Evolutionary conservation across 1,140 invertebrate species (phyloP), one percentile per base, ranked within the genome.

Genomic region (Tetraneura akinire): DNA sequence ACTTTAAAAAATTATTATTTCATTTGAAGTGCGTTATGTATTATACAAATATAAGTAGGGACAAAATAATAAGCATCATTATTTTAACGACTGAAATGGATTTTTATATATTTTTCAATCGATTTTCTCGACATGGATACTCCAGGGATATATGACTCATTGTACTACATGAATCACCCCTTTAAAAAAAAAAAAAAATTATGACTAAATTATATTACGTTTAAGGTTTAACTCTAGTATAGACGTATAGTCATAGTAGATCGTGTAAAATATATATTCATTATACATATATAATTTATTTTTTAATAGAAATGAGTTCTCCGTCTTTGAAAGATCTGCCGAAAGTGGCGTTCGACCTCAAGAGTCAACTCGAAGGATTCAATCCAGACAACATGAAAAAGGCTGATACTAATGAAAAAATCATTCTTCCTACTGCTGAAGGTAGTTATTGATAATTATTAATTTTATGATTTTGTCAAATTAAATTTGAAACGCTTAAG

Each of bases 261-360:
- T 37, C 8, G 32, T 37, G 32, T 53, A 3, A n/a, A n/a, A n/a
- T n/a, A n/a, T n/a, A n/a, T n/a, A n/a, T n/a, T n/a, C n/a, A n/a
- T n/a, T n/a, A n/a, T n/a, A n/a, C n/a, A n/a, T n/a, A n/a, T n/a
- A n/a, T 18, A 32, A 70, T 70, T 49, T 70, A 70, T 29, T 51
- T 71, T 51, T 71, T 2, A 0, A 26, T 74, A 55, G 62, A 37
- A 23, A 80, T 80, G 76, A 78, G 74, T 70, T 66, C 80, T 64
- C 93, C 93, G 86, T 90, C 91, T 83, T 89, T 95, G 68, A 94
- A 96, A 87, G 93, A 96, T 86, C 88, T 96, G 74, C 94, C 94
- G 80, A 95, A 95, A 89, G 94, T 96, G 80, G 92, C 92, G 80
- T 88, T 90, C 51, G 93, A 94, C 85, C 88, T 97, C 70, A 96